Base-by-base conservation (phyloP, 1,140 invertebrate species). In the Phenacoccus solenopsis region DNA sequence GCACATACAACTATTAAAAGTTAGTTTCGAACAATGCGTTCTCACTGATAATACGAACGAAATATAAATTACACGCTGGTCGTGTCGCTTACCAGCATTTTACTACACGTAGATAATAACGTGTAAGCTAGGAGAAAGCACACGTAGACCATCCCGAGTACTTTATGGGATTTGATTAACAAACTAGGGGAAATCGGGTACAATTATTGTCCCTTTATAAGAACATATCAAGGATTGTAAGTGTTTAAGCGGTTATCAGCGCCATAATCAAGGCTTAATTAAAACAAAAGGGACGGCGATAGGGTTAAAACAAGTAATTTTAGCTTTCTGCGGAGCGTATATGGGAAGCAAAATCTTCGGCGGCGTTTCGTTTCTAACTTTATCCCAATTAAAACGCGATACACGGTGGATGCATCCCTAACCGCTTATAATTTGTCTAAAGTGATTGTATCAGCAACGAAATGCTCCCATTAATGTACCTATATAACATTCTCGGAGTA, bases 361-460 rank as follows among this genome's bases (percentile, higher is more conserved):
- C 38, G 20, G 12, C 38, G 16, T 49, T 49, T 49, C 3, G 38
- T 10, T 32, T 3, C n/a, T n/a, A n/a, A 10, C n/a, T 38, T 38
- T 38, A 38, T 38, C 9, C 32, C 59, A 27, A 64, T 64, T 64
- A 64, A 64, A 64, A 64, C 22, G 59, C 59, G 22, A 64, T 64
- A 27, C 59, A 24, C 25, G 25, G 21, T 25, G 25, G 22, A 20
- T 64, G 20, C 3, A 64, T 64, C 59, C 59, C 59, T 27, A 64
- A 64, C 59, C 59, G 59, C 59, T 64, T 64, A 27, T 64, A 64
- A 64, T 64, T 64, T 64, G 59, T 64, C 59, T 64, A 64, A 64
- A 64, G 59, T 64, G 59, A 64, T 64, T 64, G 59, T 64, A 64
- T 64, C 59, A 27, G 59, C 21, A 27, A 9, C 59, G 16, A 27